These are phyloP conservation scores for Philypnodon macrostomus DNA, from an alignment of 2,797 vertebrate species.

Conservation along the genomic window DNA sequence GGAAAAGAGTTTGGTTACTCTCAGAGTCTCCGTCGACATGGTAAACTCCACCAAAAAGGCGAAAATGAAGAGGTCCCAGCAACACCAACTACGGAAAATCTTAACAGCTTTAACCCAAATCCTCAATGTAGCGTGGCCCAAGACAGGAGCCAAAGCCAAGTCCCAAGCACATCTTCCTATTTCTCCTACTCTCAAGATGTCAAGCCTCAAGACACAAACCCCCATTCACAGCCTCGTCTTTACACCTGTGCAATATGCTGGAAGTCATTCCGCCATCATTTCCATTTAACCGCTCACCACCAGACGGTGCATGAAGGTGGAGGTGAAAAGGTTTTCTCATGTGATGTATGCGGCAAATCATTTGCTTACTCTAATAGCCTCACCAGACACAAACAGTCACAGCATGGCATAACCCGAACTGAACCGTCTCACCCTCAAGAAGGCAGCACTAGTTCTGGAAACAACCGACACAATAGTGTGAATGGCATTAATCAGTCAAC, in stretches of 20 bases:
- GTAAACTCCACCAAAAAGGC: conserved; percentile 88
- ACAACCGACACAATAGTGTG: conserved; percentile 64
- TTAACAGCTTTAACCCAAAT: conserved; percentile 80
- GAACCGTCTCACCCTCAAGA: conserved; percentile 74
- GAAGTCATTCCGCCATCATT: conserved; percentile 91
- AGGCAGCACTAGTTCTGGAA: conserved; percentile 63
- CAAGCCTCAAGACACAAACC: conserved; percentile 71
- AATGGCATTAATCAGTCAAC: conserved; percentile 68
- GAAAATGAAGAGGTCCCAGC: conserved; percentile 81
- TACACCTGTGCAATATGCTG: conserved; percentile 91
- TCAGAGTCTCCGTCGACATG: conserved; percentile 91
- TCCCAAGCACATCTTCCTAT: conserved; percentile 81
- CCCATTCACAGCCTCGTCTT: conserved; percentile 71
- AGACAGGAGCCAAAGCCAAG: conserved; percentile 77
- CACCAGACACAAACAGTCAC: conserved; percentile 87
- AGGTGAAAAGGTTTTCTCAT: conserved; percentile 87
- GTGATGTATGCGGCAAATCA: conserved; percentile 88
- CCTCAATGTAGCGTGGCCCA: conserved; percentile 77
- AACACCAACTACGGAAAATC: conserved; percentile 74
- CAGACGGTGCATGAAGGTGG: conserved; percentile 88
- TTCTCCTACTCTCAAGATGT: conserved; percentile 77
- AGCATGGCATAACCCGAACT: conserved; percentile 79
- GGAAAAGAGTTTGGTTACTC: conserved; percentile 95
- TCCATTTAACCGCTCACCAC: conserved; percentile 87
- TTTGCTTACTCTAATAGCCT: conserved; percentile 91